Evolutionary conservation across 2,113 vertebrate genomes (phyloP).

Genomic region (Procavia capensis): DNA sequence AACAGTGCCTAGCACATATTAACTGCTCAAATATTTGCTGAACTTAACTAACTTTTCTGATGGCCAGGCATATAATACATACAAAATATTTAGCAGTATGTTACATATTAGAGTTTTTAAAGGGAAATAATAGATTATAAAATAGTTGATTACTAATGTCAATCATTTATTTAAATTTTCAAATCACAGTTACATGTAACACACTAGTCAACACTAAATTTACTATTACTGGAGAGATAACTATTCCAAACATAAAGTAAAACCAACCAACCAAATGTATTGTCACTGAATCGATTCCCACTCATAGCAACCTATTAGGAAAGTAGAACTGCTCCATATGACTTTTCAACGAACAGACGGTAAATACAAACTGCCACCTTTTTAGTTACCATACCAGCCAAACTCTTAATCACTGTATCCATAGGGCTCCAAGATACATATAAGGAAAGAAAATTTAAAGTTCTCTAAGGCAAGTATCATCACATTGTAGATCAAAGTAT

Average conservation of each 20-base stretch:
- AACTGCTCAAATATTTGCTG: conserved; percentile 19
- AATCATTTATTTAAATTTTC: conserved; percentile 28
- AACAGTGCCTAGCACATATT: neutral
- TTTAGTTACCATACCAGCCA: too few species aligned
- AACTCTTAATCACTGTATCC: too few species aligned
- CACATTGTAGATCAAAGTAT: neutral
- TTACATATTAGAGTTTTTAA: neutral
- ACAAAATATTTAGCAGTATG: neutral
- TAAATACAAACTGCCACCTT: too few species aligned
- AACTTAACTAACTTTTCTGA: conserved; percentile 5
- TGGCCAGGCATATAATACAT: neutral
- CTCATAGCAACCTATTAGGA: too few species aligned
- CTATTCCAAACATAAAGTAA: neutral
- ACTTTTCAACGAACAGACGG: too few species aligned
- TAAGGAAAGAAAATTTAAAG: conserved; percentile 20
- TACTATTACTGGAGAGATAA: neutral
- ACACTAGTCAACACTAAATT: conserved; percentile 5
- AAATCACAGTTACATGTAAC: neutral
- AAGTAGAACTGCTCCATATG: too few species aligned
- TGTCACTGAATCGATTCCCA: too few species aligned
- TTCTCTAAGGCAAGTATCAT: neutral
- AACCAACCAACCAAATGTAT: too few species aligned
- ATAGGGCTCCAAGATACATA: neutral
- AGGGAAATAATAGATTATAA: conserved; percentile 13
- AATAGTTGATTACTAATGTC: neutral